Base-by-base conservation (phyloP, 2,113 vertebrate species). In the Nettapus auritus region DNA sequence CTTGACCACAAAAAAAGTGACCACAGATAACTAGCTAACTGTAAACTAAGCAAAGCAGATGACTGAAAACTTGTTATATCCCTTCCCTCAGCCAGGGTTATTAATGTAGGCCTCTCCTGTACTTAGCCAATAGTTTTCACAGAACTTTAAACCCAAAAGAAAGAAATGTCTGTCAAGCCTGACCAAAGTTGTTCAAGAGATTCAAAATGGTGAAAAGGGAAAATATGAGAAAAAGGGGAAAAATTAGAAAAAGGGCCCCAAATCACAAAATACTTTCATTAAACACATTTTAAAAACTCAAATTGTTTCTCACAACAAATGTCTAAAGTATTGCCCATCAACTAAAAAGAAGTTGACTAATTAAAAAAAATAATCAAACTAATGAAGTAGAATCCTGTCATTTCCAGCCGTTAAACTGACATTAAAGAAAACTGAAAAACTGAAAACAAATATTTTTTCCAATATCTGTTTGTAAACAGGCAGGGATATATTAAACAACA, bases 31-130 rank as follows among this genome's bases (percentile, higher is more conserved):
- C 40, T 15, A 44, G 5, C 10, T 36, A 44, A 22, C 44, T 52
- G 4, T 44, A 80, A 55, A 8, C 13, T 29, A 71, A 0, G 1
- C 9, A 76, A 64, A 71, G 63, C 11, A 53, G 13, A 46, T 23
- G 21, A 85, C 42, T 31, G 40, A 83, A 81, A 90, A 83, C 13
- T 63, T 18, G 4, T 23, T 11, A 31, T 10, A 50, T 9, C 13
- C 5, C 36, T 83, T 74, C 11, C 23, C 46, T 87, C 1, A 0
- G 28, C 25, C 2, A 50, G 7, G 53, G 3, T 3, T 12, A 36
- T 2, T 2, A 73, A 53, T 34, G 40, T 44, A n/a, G 2, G 21
- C 16, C 15, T 64, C 40, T 63, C 60, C 31, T 55, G 50, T 33
- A 13, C 3, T 23, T 6, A 55, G 15, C 4, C 62, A 85, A 2